Conservation (phyloP, 2,113 vertebrate species). For the Melanerpes aurifrons region DNA sequence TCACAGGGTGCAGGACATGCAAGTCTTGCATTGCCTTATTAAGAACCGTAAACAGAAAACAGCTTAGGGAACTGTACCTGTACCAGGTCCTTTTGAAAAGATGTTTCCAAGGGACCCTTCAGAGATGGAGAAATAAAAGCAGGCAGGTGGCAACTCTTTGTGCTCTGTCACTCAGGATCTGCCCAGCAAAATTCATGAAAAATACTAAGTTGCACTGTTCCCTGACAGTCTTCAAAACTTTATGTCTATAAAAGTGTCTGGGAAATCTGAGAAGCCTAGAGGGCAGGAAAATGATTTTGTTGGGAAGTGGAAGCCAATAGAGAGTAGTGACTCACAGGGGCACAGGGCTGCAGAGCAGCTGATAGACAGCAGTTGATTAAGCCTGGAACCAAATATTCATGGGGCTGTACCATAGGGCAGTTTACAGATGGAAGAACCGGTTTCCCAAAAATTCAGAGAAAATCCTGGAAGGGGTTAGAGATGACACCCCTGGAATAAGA, state of each 20-base stretch:
- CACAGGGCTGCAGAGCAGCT: not conserved
- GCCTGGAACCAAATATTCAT: not conserved
- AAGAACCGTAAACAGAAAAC: not conserved
- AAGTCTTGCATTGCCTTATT: not conserved
- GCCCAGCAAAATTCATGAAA: not conserved
- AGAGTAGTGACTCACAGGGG: not conserved
- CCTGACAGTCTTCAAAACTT: not conserved
- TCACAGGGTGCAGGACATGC: not conserved
- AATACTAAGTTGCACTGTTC: slow-evolving; percentile 8
- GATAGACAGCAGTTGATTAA: not conserved
- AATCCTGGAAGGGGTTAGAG: not conserved
- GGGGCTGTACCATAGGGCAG: not conserved
- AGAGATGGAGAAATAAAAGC: not conserved
- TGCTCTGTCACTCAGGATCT: not conserved
- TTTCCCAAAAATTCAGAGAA: not conserved
- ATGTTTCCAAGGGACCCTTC: not conserved
- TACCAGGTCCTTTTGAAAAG: not conserved
- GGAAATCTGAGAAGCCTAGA: not conserved
- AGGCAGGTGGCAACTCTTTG: not conserved
- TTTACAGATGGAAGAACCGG: not conserved
- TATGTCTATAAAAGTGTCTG: slow-evolving; percentile 13
- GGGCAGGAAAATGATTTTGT: not conserved
- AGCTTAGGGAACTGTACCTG: too few relatives aligned
- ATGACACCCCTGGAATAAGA: not conserved
- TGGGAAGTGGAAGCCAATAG: not conserved